A percentile compares a stretch with the other conserved stretches of the same genome.
Conservation (phyloP, 2,113 vertebrate species). For the Phodopus roborovskii region DNA sequence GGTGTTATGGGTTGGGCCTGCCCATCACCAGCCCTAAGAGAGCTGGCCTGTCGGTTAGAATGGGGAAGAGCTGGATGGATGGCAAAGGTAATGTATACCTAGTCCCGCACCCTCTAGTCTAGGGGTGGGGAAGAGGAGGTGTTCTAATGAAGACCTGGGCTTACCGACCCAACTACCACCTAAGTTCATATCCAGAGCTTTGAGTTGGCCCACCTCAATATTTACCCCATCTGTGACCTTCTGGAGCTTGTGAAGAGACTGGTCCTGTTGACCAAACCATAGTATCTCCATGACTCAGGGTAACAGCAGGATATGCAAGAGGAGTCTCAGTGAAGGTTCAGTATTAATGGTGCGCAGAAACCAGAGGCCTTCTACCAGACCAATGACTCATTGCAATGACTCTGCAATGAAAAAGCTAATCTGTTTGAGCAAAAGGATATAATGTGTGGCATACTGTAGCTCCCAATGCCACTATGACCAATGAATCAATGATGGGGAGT, state of each 20-base stretch:
- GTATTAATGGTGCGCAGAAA: neutral
- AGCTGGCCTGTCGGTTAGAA: neutral
- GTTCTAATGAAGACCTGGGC: neutral
- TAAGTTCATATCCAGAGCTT: neutral
- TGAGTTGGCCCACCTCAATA: neutral
- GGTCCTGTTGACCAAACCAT: neutral
- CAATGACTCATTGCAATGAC: neutral
- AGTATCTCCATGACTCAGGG: neutral
- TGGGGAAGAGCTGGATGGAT: neutral
- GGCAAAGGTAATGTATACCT: too few relatives aligned
- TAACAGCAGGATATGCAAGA: neutral
- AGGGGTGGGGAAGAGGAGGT: neutral
- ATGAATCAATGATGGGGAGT: too few relatives aligned
- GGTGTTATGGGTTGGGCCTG: neutral
- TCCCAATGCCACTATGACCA: too few relatives aligned
- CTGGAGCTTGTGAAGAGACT: neutral
- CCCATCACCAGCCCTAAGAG: neutral
- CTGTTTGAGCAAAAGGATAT: too few relatives aligned
- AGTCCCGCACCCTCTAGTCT: too few relatives aligned
- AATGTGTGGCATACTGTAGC: too few relatives aligned
- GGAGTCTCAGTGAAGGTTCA: neutral
- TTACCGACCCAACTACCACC: neutral
- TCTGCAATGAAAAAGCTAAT: neutral
- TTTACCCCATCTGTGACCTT: neutral
- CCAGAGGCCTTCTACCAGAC: neutral